Evolutionary conservation across 1,140 invertebrate genomes (phyloP).

Genomic region (Diabrotica virgifera): DNA sequence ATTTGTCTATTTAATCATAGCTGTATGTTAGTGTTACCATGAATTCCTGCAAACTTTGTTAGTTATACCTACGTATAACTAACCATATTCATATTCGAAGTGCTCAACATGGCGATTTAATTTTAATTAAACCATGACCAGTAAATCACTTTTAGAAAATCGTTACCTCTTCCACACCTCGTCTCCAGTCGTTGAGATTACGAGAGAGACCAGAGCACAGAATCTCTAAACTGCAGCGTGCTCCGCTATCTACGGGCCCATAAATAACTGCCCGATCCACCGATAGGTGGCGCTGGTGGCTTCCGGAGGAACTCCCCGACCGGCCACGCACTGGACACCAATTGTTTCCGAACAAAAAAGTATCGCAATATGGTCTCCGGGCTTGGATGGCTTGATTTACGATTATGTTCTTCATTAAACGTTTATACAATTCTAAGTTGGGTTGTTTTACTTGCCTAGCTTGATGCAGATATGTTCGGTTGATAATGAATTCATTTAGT

Average conservation of each 20-base stretch:
- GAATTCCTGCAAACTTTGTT: no score
- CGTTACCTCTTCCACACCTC: no score
- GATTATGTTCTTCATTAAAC: constrained; percentile 13
- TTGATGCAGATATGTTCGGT: constrained; percentile 11
- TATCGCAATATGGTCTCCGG: constrained; percentile 11
- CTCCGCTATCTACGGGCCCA: constrained; percentile 5
- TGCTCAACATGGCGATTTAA: no score
- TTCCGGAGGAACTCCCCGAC: constrained; percentile 23
- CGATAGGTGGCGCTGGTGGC: constrained; percentile 24
- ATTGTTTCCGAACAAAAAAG: constrained; percentile 19
- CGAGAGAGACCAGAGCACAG: no score
- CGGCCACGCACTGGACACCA: constrained; percentile 15
- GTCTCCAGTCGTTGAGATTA: no score
- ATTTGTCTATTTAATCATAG: no score
- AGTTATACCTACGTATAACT: no score
- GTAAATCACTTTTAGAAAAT: no score
- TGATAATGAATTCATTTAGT: constrained; percentile 6
- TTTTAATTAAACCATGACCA: no score
- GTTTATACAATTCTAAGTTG: constrained; percentile 14
- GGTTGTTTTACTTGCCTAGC: not conserved
- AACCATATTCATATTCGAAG: no score
- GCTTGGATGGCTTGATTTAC: constrained; percentile 12
- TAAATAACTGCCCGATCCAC: constrained; percentile 25
- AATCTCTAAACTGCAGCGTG: no score
- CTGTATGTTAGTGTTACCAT: no score